These are phyloP conservation scores for Atrina japonica DNA, from an alignment of 2,888 invertebrate genomes.

Conservation along the genomic window DNA sequence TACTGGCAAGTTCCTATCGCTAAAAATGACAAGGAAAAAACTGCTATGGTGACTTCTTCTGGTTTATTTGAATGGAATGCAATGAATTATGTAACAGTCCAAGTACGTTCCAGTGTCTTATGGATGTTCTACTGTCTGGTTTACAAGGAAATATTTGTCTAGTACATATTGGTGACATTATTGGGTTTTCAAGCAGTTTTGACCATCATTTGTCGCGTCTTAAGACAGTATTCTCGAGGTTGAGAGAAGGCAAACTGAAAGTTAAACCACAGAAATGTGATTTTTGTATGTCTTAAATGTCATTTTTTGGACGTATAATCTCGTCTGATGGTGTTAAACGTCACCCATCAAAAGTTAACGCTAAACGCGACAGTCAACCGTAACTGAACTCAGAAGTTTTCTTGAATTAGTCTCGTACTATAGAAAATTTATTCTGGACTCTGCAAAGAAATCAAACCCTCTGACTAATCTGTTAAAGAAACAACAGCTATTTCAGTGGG, in stretches of 20 bases:
- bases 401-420: slow-evolving; percentile 48
- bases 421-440: slow-evolving; percentile 40
- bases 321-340: slow-evolving; percentile 37
- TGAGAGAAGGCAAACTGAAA: slow-evolving; percentile 38
- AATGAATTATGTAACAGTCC: neutral
- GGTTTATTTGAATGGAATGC: no score
- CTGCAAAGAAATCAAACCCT: slow-evolving; percentile 33
- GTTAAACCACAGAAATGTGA: no score
- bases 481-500: slow-evolving; percentile 61
- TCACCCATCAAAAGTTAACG: slow-evolving; percentile 29
- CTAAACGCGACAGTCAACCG: slow-evolving; percentile 29
- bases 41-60: no score
- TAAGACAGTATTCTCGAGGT: slow-evolving; percentile 45
- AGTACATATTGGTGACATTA: slow-evolving; percentile 1
- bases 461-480: slow-evolving; percentile 25
- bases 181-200: slow-evolving; percentile 34
- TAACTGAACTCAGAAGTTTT: no score
- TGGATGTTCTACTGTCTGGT: neutral
- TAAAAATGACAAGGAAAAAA: slow-evolving; percentile 1
- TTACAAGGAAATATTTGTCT: slow-evolving; percentile 1
- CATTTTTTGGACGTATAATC: slow-evolving; percentile 46
- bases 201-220: slow-evolving; percentile 44
- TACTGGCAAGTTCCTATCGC: slow-evolving; percentile 15
- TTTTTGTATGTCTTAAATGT: slow-evolving; percentile 36
- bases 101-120: neutral